These are phyloP conservation scores for Tragelaphus strepsiceros DNA, from an alignment of 2,113 vertebrate species.

Conservation along the genomic window DNA sequence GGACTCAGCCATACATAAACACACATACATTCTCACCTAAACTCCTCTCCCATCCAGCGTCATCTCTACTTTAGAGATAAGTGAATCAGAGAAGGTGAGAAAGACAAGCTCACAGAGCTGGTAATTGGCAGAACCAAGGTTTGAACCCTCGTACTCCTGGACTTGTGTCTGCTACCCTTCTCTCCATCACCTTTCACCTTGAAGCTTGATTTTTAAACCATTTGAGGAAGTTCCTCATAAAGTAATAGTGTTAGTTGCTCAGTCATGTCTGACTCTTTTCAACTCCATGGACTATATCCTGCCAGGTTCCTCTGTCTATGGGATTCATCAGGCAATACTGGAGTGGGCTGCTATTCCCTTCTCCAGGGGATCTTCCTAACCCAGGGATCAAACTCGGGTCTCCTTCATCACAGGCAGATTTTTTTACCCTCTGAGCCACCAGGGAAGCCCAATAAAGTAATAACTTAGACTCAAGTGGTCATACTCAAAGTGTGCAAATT, in stretches of 20 bases:
- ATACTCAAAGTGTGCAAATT: neutral
- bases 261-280: neutral
- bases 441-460: neutral
- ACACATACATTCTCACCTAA: neutral
- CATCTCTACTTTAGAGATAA: neutral
- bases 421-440: neutral
- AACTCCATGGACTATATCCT: neutral
- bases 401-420: neutral
- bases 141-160: too few species aligned
- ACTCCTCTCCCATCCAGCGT: neutral
- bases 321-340: neutral
- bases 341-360: neutral
- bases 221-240: neutral
- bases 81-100: neutral
- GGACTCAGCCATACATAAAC: neutral
- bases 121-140: neutral
- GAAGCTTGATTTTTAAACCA: neutral
- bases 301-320: neutral
- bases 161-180: neutral
- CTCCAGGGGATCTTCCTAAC: neutral
- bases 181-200: neutral
- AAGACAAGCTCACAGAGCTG: neutral
- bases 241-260: neutral
- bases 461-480: neutral
- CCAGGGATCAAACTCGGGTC: neutral